Conservation (phyloP, 2,113 vertebrate genomes). For the Larimichthys polyactis region DNA sequence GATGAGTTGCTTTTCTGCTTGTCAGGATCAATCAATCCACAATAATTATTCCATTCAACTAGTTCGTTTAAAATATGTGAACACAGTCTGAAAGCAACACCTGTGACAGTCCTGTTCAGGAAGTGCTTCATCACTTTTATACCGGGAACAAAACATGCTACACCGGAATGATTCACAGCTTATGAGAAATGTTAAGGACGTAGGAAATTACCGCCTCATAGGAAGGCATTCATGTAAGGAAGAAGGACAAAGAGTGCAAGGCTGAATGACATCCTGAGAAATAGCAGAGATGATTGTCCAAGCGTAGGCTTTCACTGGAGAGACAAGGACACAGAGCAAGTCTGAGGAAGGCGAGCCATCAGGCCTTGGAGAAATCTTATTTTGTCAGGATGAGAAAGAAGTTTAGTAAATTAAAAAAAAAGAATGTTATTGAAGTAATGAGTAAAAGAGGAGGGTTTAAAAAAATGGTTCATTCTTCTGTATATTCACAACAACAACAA, state of each 20-base stretch:
- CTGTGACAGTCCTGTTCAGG: slow-evolving; percentile 27
- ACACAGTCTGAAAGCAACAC: slow-evolving; percentile 51
- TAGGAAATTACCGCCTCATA: slow-evolving; percentile 24
- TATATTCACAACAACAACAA: not conserved
- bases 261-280: slow-evolving; percentile 14
- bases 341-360: not conserved
- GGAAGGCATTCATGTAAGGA: slow-evolving; percentile 16
- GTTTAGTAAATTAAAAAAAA: not conserved
- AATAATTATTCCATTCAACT: not conserved
- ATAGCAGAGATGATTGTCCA: slow-evolving; percentile 1
- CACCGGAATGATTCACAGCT: not conserved
- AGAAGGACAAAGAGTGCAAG: slow-evolving; percentile 20
- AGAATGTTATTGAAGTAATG: not conserved
- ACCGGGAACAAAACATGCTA: slow-evolving; percentile 12
- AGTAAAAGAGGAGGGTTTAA: not conserved
- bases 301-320: not conserved
- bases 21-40: slow-evolving; percentile 22
- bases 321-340: slow-evolving; percentile 6
- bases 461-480: not conserved
- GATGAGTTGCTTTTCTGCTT: not conserved
- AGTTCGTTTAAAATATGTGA: slow-evolving; percentile 21
- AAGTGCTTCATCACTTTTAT: slow-evolving; percentile 21
- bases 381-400: not conserved
- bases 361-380: not conserved
- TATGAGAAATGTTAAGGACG: slow-evolving; percentile 15